phyloP scores from a whole-genome alignment of 2,888 invertebrate species.

The Amphipyra berbera region DNA sequence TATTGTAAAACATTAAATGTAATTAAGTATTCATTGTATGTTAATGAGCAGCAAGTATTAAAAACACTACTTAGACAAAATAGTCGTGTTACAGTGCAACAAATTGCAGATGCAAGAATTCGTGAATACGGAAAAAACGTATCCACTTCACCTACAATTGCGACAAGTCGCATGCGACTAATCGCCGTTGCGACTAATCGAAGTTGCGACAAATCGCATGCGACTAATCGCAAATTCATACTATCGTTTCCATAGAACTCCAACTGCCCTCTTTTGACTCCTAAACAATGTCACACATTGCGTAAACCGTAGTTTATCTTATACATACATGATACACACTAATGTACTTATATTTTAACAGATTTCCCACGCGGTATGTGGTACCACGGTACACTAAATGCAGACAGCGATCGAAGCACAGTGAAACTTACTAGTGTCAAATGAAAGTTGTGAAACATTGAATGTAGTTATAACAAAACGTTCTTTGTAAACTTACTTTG shows the following conservation, averaged over 20 bases:
- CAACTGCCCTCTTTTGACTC: slow-evolving; percentile 10
- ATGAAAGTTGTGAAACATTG: slow-evolving; percentile 32
- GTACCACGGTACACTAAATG: slow-evolving; percentile 53
- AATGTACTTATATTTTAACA: slow-evolving; percentile 67
- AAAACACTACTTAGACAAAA: slow-evolving; percentile 1
- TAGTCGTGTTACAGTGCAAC: slow-evolving; percentile 7
- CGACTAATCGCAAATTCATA: slow-evolving; percentile 8
- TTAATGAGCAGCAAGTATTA: slow-evolving; percentile 10
- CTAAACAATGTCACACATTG: slow-evolving; percentile 76
- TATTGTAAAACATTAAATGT: slow-evolving; percentile 20
- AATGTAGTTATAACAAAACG: not conserved
- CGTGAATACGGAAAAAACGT: not conserved
- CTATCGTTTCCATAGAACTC: slow-evolving; percentile 45
- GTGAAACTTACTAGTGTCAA: slow-evolving; percentile 48
- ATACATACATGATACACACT: slow-evolving; percentile 58
- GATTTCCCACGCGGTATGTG: slow-evolving; percentile 33
- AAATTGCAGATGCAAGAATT: not conserved
- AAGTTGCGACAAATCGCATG: not conserved
- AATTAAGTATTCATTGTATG: slow-evolving; percentile 27
- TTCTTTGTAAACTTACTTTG: not conserved
- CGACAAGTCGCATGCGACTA: slow-evolving; percentile 2
- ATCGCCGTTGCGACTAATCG: not conserved
- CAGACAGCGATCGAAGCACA: slow-evolving; percentile 60
- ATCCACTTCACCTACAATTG: not conserved
- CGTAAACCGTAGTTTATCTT: slow-evolving; percentile 60